Evolutionary conservation across 1,140 invertebrate species (phyloP).

Genomic region (Drosophila sturtevanti): DNA sequence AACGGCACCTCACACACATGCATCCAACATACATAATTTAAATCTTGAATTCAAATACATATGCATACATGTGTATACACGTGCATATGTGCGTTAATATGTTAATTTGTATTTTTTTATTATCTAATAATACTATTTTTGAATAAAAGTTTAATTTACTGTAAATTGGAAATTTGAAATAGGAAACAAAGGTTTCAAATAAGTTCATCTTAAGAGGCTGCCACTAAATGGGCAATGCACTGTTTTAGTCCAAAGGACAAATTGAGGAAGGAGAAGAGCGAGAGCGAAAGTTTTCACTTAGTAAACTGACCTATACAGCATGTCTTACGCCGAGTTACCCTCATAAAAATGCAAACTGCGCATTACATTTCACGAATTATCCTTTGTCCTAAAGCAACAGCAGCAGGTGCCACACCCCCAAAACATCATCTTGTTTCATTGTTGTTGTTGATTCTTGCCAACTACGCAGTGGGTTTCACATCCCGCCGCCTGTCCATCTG

Average conservation of each 20-base stretch:
- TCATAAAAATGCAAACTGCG: conserved; percentile 48
- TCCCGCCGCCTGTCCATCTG: conserved; percentile 27
- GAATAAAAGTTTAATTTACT: no score
- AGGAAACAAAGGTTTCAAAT: no score
- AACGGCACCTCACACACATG: not conserved
- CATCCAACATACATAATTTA: not conserved
- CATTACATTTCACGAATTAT: conserved; percentile 53
- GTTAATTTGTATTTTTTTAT: no score
- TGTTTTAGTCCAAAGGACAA: conserved; percentile 74
- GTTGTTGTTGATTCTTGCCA: conserved; percentile 64
- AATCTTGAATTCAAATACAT: no score
- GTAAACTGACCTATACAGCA: conserved; percentile 65
- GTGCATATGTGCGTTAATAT: not conserved
- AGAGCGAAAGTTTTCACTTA: conserved; percentile 55
- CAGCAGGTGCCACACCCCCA: conserved; percentile 50
- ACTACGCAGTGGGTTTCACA: conserved; percentile 79
- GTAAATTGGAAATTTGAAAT: no score
- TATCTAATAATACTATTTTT: no score
- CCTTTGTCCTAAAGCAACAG: conserved; percentile 12
- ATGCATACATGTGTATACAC: no score
- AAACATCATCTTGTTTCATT: not conserved
- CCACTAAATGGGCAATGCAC: conserved; percentile 49
- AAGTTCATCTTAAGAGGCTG: conserved; percentile 17
- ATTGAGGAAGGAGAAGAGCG: not conserved
- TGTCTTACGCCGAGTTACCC: conserved; percentile 27